Evolutionary conservation across 2,888 invertebrate species (phyloP), one percentile per base, ranked within the genome.

Genomic region (Lasius fuliginosus): DNA sequence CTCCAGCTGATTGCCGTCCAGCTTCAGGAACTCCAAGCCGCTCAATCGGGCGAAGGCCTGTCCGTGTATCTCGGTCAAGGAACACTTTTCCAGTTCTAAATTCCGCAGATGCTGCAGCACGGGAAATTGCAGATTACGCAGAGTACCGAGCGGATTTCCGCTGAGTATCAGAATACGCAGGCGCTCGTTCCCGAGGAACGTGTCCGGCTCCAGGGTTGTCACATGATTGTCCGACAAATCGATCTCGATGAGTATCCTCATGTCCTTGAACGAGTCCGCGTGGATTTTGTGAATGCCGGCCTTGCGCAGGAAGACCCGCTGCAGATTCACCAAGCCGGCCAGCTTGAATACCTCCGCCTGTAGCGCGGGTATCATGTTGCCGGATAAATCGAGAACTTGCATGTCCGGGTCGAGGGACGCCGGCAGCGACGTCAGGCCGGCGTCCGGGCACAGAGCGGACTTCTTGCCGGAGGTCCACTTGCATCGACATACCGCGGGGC

Each of bases 401-500:
- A 98, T 97, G 95, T 97, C 97, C 93, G 95, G 96, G 92, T 97
- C 97, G 81, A 98, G 95, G 0, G 96, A 96, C 18, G 95, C 96
- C 60, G 98, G 98, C 76, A 98, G 96, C 87, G 97, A 96, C 90
- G 97, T 97, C 90, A 98, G 96, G 91, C 97, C 97, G 90, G 97
- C 97, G 92, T 98, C 97, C 87, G 97, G 97, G 95, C 98, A 99
- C 85, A 97, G 96, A 82, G 98, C 98, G 64, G 98, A 98, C 95
- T 98, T 98, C 95, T 98, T 98, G 86, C 98, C 98, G 86, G 97
- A 97, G 64, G 97, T 97, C 98, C 98, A 99, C 95, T 98, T 98
- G 96, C 98, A 98, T 92, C 97, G 97, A 95, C 98, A 98, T 92
- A 97, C 97, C 89, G 97, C 96, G 92, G 98, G 98, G 95, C 98